These are phyloP conservation scores for Dryadula phaetusa DNA, from an alignment of 2,888 invertebrate species.

Conservation along the genomic window DNA sequence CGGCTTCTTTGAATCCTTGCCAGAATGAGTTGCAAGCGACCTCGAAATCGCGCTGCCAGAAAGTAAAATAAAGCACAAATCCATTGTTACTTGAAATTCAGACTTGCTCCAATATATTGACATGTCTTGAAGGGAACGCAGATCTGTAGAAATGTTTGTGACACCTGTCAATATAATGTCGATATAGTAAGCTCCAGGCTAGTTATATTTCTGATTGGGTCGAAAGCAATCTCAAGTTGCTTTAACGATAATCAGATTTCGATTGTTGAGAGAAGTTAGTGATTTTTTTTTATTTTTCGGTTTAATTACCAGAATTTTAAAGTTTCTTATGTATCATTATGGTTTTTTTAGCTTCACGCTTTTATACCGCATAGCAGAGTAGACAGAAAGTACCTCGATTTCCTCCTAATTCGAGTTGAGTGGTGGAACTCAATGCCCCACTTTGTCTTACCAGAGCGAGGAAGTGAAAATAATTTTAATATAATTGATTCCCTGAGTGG, in stretches of 20 bases:
- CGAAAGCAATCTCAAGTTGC: slow-evolving; percentile 2
- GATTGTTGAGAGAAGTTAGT: neutral
- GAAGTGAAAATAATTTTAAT: no score
- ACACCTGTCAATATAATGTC: slow-evolving; percentile 32
- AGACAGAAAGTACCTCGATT: no score
- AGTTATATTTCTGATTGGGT: slow-evolving; percentile 6
- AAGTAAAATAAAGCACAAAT: slow-evolving; percentile 50
- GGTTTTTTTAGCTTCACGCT: no score
- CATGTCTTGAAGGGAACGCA: slow-evolving; percentile 15
- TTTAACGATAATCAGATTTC: neutral
- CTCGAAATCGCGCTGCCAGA: slow-evolving; percentile 49
- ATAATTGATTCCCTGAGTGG: no score
- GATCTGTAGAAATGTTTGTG: slow-evolving; percentile 22
- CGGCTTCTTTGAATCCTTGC: slow-evolving; percentile 63
- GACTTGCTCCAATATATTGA: slow-evolving; percentile 30
- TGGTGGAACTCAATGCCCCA: no score
- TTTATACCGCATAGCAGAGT: no score
- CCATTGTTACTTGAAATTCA: slow-evolving; percentile 43
- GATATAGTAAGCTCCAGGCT: neutral
- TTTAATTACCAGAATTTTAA: no score
- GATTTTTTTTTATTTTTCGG: no score
- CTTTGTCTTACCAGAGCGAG: no score
- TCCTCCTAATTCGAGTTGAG: no score
- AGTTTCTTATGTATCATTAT: no score
- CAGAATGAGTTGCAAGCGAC: slow-evolving; percentile 55